A percentile compares a stretch with the other conserved stretches of the same genome.
Evolutionary conservation across 1,140 invertebrate genomes (phyloP).

Genomic region (Adoxophyes honmai): DNA sequence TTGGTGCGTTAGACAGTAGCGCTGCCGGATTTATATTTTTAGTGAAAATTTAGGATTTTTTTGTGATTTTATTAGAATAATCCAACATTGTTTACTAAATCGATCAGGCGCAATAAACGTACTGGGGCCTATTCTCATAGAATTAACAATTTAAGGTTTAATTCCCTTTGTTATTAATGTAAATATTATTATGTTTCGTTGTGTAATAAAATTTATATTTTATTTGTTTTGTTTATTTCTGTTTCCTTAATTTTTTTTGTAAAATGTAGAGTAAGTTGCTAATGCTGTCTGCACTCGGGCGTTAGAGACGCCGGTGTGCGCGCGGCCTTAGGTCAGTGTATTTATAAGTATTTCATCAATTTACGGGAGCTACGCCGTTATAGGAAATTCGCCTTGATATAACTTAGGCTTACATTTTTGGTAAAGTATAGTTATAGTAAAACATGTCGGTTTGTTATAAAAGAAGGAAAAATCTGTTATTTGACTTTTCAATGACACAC

Average conservation of each 20-base stretch:
- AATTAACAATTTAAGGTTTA: constrained; percentile 33
- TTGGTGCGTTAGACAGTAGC: no score
- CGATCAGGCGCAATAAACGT: not conserved
- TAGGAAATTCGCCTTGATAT: constrained; percentile 4
- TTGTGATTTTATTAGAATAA: no score
- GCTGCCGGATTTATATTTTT: no score
- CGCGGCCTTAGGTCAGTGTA: no score
- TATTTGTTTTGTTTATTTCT: constrained; percentile 45
- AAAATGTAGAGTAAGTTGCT: no score
- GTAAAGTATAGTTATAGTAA: constrained; percentile 3
- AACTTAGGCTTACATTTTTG: constrained; percentile 4
- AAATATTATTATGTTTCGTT: constrained; percentile 63
- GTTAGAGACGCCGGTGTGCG: no score
- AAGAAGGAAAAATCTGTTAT: not conserved
- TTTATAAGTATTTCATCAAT: not conserved
- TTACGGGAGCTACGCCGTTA: not conserved
- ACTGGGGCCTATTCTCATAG: constrained; percentile 38
- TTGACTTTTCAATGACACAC: not conserved
- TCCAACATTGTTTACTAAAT: constrained; percentile 7
- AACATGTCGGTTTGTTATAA: not conserved
- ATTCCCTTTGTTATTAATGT: constrained; percentile 49
- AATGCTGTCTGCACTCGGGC: no score
- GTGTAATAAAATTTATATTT: constrained; percentile 59
- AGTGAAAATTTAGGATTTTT: no score
- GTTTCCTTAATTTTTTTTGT: not conserved